Percentiles rank a stretch among this genome's conserved stretches.
phyloP scores from a whole-genome alignment of 2,797 vertebrate genomes.

The Sternotherus odoratus region DNA sequence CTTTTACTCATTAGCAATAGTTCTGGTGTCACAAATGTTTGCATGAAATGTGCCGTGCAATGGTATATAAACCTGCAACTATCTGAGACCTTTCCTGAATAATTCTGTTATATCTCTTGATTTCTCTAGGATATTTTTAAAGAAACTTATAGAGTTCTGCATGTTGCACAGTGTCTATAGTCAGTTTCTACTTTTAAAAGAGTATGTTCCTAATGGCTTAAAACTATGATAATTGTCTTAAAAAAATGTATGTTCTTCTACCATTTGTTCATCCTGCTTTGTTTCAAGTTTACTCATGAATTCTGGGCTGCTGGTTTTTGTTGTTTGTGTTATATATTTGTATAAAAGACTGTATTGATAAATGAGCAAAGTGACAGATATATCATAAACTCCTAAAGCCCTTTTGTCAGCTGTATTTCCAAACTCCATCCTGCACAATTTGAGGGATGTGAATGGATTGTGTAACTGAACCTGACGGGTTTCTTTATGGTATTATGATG shows the following conservation, averaged over 20 bases:
- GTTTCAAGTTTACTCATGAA: background rate
- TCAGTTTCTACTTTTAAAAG: background rate
- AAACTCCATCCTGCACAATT: background rate
- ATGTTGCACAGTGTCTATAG: background rate
- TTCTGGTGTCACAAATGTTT: background rate
- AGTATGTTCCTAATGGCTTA: background rate
- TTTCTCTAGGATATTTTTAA: background rate
- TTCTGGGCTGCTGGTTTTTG: background rate
- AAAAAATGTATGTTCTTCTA: background rate
- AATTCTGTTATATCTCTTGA: background rate
- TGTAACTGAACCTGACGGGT: background rate
- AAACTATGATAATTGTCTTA: background rate
- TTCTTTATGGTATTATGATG: slow-evolving; percentile 3
- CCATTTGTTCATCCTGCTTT: background rate
- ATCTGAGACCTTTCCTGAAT: background rate
- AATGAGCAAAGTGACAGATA: background rate
- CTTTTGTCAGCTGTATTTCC: background rate
- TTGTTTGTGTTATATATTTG: background rate
- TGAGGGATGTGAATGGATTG: background rate
- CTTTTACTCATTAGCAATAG: background rate
- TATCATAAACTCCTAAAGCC: background rate
- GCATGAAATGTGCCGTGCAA: background rate
- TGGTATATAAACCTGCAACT: background rate
- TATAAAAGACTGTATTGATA: background rate
- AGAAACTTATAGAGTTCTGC: background rate